Evolutionary conservation across 2,888 invertebrate species (phyloP).

Genomic region (Hirudinaria manillensis): DNA sequence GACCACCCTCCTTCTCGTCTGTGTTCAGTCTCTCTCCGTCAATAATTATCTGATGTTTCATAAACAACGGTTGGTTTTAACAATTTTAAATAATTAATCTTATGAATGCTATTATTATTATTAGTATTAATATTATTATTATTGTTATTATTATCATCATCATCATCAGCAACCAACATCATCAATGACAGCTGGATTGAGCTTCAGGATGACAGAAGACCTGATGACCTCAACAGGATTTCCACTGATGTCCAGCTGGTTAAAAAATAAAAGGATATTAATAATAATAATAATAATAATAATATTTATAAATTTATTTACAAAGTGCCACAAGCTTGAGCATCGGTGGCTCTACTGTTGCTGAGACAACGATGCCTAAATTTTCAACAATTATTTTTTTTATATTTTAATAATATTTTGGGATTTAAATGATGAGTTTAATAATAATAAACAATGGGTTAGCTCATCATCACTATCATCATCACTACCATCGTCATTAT

Average conservation of each 20-base stretch:
- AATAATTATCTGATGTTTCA: neutral
- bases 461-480: too few relatives aligned
- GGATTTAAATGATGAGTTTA: too few relatives aligned
- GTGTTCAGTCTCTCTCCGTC: neutral
- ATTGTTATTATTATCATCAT: neutral
- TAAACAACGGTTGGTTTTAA: too few relatives aligned
- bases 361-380: too few relatives aligned
- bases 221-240: neutral
- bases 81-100: too few relatives aligned
- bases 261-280: constrained; percentile 1
- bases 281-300: constrained; percentile 7
- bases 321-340: too few relatives aligned
- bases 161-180: neutral
- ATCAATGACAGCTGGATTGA: neutral
- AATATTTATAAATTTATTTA: neutral
- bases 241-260: constrained; percentile 1
- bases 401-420: too few relatives aligned
- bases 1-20: neutral
- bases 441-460: too few relatives aligned
- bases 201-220: neutral
- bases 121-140: neutral
- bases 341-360: too few relatives aligned
- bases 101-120: neutral
- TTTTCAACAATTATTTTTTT: neutral
- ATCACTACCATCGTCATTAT: too few relatives aligned